Conservation (phyloP, 2,888 invertebrate genomes). For the Clistopyga incitator region DNA sequence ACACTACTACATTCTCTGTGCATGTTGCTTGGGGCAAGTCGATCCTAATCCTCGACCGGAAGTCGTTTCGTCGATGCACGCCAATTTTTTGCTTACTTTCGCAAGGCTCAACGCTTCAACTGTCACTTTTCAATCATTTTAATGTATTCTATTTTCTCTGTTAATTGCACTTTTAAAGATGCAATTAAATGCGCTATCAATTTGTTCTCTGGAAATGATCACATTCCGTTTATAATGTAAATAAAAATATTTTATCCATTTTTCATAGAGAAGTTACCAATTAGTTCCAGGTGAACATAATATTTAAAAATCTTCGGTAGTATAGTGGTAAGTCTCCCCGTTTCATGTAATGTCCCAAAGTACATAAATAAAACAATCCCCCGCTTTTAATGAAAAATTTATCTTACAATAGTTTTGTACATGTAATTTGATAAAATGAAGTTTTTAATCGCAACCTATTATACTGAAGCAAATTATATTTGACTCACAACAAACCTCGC, state of each 20-base stretch:
- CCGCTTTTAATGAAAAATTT: background rate
- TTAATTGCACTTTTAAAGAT: background rate
- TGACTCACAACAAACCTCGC: background rate
- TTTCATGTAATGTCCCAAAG: too few species aligned
- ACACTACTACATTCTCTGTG: background rate
- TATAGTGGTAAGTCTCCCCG: too few species aligned
- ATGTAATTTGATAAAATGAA: too few species aligned
- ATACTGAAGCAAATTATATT: too few species aligned
- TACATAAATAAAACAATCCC: too few species aligned
- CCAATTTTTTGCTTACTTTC: conserved; percentile 7
- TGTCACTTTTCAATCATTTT: background rate
- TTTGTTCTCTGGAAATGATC: too few species aligned
- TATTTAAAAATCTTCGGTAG: background rate
- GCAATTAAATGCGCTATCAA: background rate
- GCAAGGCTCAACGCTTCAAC: background rate
- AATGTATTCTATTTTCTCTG: background rate
- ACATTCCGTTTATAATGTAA: too few species aligned
- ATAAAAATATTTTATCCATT: background rate
- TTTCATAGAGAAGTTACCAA: background rate
- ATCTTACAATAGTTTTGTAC: background rate
- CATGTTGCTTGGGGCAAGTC: background rate
- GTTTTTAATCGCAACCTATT: too few species aligned
- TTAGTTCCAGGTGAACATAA: background rate
- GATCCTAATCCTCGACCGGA: conserved; percentile 23
- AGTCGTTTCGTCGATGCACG: conserved; percentile 26